These are phyloP conservation scores for Isurus oxyrinchus DNA, from an alignment of 2,113 vertebrate species.

Conservation along the genomic window DNA sequence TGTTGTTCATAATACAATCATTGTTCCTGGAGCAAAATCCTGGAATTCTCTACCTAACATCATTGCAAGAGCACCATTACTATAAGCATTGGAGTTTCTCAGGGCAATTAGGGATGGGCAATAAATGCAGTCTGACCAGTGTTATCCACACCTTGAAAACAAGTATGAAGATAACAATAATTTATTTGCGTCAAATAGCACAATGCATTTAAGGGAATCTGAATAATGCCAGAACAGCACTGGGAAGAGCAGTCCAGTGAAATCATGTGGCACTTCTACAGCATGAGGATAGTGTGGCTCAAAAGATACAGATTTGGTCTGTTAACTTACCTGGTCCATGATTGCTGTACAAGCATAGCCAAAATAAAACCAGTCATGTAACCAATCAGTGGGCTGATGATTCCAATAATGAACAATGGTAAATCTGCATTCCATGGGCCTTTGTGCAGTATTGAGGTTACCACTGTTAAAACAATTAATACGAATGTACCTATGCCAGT, in stretches of 20 bases:
- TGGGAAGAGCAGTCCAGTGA: background rate
- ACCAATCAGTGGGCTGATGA: constrained; percentile 53
- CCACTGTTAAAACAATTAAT: constrained; percentile 45
- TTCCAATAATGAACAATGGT: constrained; percentile 49
- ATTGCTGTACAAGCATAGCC: constrained; percentile 49
- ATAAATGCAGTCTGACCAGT: background rate
- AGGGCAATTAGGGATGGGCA: background rate
- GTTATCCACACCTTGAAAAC: background rate
- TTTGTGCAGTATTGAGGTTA: constrained; percentile 46
- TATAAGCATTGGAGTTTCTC: background rate
- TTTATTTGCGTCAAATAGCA: background rate
- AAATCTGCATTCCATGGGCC: constrained; percentile 49
- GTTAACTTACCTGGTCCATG: constrained; percentile 54
- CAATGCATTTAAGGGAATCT: background rate
- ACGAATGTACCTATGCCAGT: constrained; percentile 46
- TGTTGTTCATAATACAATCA: background rate
- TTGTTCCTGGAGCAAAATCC: background rate
- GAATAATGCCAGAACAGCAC: background rate
- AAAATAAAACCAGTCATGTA: constrained; percentile 50
- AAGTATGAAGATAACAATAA: background rate
- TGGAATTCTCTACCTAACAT: background rate
- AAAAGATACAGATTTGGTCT: background rate
- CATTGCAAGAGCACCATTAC: background rate
- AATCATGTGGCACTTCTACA: background rate
- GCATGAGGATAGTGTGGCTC: background rate